These are phyloP conservation scores for Amphipyra tragopoginis DNA, from an alignment of 2,888 invertebrate species.

Conservation along the genomic window DNA sequence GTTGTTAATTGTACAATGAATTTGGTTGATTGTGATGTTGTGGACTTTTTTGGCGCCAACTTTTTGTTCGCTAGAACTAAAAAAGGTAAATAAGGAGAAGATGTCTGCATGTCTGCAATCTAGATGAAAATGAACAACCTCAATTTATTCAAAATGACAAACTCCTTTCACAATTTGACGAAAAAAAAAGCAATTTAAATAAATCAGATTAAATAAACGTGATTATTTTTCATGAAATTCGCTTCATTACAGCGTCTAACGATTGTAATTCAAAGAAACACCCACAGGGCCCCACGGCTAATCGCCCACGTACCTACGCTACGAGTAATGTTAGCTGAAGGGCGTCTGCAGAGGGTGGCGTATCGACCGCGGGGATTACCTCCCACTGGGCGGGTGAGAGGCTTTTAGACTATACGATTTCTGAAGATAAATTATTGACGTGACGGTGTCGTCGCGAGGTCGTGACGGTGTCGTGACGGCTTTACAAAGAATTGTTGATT, in stretches of 20 bases:
- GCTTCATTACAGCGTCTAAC: constrained; percentile 31
- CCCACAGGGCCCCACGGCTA: constrained; percentile 45
- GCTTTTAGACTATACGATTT: constrained; percentile 43
- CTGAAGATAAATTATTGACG: neutral
- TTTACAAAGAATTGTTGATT: neutral
- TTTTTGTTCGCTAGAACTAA: no score
- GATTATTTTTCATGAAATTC: constrained; percentile 16
- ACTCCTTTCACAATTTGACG: neutral
- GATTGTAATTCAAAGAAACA: constrained; percentile 55
- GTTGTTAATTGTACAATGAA: no score
- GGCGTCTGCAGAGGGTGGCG: constrained; percentile 56
- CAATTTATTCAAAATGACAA: no score
- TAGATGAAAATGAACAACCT: no score
- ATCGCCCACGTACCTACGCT: constrained; percentile 53
- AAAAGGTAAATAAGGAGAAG: neutral
- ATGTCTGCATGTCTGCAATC: no score
- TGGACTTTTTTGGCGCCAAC: no score
- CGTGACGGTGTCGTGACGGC: constrained; percentile 7
- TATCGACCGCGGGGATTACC: constrained; percentile 64
- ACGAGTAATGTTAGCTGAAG: constrained; percentile 42
- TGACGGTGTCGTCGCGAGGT: neutral
- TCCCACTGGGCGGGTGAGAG: constrained; percentile 42
- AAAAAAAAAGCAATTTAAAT: constrained; percentile 7
- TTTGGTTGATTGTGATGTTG: no score
- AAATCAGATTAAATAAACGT: neutral